These are phyloP conservation scores for Pangasius mekongensis DNA, from an alignment of 2,797 vertebrate species.

Conservation along the genomic window DNA sequence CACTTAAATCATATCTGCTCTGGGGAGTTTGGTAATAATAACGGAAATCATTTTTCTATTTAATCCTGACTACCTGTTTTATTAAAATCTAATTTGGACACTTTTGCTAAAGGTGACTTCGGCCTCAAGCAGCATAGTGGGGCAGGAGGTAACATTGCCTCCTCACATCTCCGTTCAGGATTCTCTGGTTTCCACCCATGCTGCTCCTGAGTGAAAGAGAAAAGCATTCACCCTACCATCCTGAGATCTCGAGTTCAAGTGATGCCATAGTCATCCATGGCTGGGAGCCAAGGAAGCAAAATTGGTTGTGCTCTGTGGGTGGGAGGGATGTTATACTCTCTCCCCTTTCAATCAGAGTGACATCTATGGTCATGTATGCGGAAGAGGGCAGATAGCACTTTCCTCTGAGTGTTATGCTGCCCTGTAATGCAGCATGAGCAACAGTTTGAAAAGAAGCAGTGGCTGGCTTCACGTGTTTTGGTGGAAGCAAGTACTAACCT, in stretches of 20 bases:
- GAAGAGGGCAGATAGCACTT: background rate
- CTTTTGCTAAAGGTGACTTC: slow-evolving; percentile 57
- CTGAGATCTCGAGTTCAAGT: background rate
- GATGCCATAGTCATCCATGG: background rate
- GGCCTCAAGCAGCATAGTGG: slow-evolving; percentile 1
- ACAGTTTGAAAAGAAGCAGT: background rate
- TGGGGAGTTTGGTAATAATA: background rate
- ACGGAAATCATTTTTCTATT: background rate
- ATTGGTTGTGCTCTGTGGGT: background rate
- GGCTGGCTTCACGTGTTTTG: background rate
- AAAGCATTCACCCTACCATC: background rate
- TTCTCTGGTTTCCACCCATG: background rate
- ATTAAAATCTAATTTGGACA: slow-evolving; percentile 68
- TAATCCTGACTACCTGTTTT: slow-evolving; percentile 56
- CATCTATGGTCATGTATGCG: background rate
- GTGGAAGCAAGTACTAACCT: background rate
- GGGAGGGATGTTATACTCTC: background rate
- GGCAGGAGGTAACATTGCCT: background rate
- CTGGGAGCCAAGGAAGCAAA: background rate
- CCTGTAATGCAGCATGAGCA: background rate
- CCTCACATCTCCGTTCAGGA: no score
- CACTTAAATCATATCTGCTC: background rate
- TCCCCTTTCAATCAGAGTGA: background rate
- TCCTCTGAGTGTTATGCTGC: no score
- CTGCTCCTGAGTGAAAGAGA: background rate